phyloP scores from a whole-genome alignment of 1,140 invertebrate species.

The Drosophila willistoni region DNA sequence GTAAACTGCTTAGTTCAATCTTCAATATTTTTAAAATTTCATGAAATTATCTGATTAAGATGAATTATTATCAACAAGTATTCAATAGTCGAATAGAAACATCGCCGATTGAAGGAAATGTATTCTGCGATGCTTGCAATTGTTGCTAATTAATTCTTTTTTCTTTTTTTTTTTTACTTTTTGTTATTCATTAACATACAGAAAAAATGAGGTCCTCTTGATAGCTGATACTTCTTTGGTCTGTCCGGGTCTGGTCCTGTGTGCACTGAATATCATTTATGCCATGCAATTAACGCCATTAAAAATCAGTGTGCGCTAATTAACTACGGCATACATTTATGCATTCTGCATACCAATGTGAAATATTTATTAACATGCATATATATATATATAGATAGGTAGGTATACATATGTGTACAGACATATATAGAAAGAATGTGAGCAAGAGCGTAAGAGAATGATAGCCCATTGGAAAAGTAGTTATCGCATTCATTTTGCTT shows the following conservation, averaged over 20 bases:
- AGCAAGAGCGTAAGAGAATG: too few species aligned
- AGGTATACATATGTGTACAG: constrained; percentile 10
- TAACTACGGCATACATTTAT: constrained; percentile 57
- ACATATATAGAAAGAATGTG: neutral
- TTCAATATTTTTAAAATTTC: too few species aligned
- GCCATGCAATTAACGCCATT: constrained; percentile 69
- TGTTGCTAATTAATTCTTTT: constrained; percentile 38
- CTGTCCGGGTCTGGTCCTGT: neutral
- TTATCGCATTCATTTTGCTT: constrained; percentile 20
- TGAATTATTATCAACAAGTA: neutral
- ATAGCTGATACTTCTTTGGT: constrained; percentile 1
- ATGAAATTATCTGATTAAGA: too few species aligned
- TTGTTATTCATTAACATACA: constrained; percentile 48
- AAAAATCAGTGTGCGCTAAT: constrained; percentile 68
- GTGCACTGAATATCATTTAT: constrained; percentile 54
- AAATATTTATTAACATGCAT: constrained; percentile 42
- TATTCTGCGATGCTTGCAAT: constrained; percentile 24
- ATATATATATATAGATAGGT: neutral
- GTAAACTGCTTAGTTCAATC: too few species aligned
- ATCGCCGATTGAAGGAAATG: neutral
- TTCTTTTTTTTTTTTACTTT: neutral
- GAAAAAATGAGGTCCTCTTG: constrained; percentile 18
- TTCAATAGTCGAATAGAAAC: neutral
- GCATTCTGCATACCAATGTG: constrained; percentile 41
- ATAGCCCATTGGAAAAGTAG: constrained; percentile 10